These are phyloP conservation scores for Megaceryle maxima DNA, from an alignment of 2,113 vertebrate species.

Conservation along the genomic window DNA sequence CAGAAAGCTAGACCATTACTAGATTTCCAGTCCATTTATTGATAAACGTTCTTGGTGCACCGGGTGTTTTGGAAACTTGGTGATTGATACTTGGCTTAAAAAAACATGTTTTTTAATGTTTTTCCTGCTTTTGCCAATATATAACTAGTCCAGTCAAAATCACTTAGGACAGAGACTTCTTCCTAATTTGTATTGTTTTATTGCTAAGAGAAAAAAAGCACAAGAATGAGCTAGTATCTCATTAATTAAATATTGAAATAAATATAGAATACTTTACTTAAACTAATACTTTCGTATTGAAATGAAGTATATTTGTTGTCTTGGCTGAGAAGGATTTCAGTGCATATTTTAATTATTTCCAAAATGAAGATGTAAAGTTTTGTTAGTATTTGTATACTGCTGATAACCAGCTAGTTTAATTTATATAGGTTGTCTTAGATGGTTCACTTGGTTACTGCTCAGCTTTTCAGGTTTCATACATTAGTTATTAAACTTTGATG, in stretches of 20 bases:
- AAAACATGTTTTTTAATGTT: accelerated
- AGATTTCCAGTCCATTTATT: not conserved
- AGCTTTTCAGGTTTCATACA: not conserved
- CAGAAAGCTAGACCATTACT: not conserved
- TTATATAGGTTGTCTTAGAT: not conserved
- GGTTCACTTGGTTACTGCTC: not conserved
- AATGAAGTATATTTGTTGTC: not conserved
- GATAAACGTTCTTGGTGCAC: not conserved
- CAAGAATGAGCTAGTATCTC: not conserved
- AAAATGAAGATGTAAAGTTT: not conserved
- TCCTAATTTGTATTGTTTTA: not conserved
- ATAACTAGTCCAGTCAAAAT: not conserved
- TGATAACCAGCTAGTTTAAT: not conserved
- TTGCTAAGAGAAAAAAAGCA: not conserved
- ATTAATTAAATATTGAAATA: not conserved
- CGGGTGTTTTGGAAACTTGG: not conserved
- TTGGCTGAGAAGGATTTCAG: not conserved
- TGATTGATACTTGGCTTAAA: not conserved
- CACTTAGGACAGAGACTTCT: not conserved
- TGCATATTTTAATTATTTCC: not conserved
- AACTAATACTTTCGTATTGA: not conserved
- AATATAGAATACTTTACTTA: not conserved
- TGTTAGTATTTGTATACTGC: not conserved
- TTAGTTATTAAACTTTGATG: not conserved
- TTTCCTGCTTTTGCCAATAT: not conserved